Evolutionary conservation across 2,888 invertebrate genomes (phyloP).

Genomic region (Andrena hattorfiana): DNA sequence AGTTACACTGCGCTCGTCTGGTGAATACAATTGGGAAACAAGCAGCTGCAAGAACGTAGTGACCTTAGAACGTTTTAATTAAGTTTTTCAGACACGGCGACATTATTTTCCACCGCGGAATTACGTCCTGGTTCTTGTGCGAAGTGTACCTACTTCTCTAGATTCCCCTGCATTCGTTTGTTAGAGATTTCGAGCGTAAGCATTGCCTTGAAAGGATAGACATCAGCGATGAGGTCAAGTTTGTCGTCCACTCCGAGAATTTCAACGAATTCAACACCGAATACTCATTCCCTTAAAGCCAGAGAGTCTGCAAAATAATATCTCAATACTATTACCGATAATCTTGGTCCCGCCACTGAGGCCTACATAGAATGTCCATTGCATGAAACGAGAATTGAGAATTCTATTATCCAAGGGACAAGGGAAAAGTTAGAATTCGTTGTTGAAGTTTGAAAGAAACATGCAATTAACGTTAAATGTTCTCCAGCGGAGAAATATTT

Average conservation of each 20-base stretch:
- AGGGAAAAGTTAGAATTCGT: not conserved
- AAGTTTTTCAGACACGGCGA: constrained; percentile 33
- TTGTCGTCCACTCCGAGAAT: not conserved
- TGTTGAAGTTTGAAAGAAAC: not conserved
- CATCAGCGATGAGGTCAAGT: not conserved
- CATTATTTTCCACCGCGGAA: constrained; percentile 5
- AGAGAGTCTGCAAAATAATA: too few relatives aligned
- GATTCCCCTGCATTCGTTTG: constrained; percentile 1
- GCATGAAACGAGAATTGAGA: too few relatives aligned
- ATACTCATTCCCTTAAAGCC: too few relatives aligned
- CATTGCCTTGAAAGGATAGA: not conserved
- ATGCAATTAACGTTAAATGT: not conserved
- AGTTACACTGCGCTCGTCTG: constrained; percentile 21
- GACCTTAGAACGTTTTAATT: constrained; percentile 46
- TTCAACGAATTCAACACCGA: too few relatives aligned
- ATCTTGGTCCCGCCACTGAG: too few relatives aligned
- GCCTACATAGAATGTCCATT: too few relatives aligned
- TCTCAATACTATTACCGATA: too few relatives aligned
- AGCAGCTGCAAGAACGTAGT: constrained; percentile 22
- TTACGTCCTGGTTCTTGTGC: constrained; percentile 2
- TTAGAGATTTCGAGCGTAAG: constrained; percentile 10
- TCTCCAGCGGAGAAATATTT: not conserved
- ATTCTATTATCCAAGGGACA: too few relatives aligned
- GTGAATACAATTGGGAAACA: constrained; percentile 31
- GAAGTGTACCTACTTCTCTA: not conserved